Conservation (phyloP, 2,888 invertebrate genomes). For the Eilema griseolum region DNA sequence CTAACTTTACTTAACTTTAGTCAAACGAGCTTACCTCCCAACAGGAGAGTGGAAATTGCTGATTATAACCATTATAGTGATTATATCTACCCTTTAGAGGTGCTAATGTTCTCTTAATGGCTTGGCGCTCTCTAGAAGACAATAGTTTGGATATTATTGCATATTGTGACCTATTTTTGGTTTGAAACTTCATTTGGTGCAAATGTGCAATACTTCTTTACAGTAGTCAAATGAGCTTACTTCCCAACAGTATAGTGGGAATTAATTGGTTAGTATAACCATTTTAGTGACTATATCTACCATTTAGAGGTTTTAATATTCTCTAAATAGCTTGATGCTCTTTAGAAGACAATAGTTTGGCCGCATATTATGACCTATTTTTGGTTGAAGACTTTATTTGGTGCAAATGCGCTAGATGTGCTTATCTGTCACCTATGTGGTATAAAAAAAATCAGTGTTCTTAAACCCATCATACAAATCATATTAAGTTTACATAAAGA, state of each 20-base stretch:
- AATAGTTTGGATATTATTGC: neutral
- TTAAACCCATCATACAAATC: neutral
- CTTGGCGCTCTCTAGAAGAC: slow-evolving; percentile 25
- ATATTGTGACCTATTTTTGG: neutral
- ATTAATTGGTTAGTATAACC: too few species aligned
- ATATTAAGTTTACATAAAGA: neutral
- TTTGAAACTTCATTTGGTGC: neutral
- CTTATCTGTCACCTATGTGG: too few species aligned
- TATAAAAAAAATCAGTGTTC: too few species aligned
- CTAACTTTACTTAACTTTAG: slow-evolving; percentile 33
- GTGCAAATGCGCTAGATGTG: neutral
- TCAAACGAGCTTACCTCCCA: slow-evolving; percentile 39
- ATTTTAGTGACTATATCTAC: too few species aligned
- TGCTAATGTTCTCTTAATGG: slow-evolving; percentile 26
- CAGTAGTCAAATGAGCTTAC: too few species aligned
- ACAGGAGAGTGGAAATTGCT: slow-evolving; percentile 31
- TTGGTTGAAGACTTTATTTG: too few species aligned
- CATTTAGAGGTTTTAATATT: too few species aligned
- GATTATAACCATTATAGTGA: slow-evolving; percentile 35
- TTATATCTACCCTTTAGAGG: slow-evolving; percentile 30
- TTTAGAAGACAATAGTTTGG: too few species aligned
- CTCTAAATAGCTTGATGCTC: too few species aligned
- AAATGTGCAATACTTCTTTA: neutral
- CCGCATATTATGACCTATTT: neutral
- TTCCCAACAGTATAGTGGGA: too few species aligned